These are phyloP conservation scores for Cacatua alba DNA, from an alignment of 2,113 vertebrate species.

Conservation along the genomic window DNA sequence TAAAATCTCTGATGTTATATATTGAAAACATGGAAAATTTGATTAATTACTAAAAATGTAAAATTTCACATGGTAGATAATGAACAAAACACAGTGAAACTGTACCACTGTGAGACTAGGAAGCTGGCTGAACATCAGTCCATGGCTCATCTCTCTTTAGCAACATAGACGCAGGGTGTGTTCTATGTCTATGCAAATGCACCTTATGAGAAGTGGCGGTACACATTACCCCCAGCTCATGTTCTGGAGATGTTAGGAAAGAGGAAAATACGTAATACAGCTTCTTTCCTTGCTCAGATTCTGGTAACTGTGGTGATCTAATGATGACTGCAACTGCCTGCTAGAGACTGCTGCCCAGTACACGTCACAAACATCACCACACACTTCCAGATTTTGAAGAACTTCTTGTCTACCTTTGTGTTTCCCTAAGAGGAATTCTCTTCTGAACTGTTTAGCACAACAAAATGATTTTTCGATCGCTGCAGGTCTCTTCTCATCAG, in stretches of 20 bases:
- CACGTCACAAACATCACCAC: not conserved
- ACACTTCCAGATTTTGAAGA: not conserved
- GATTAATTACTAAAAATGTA: not conserved
- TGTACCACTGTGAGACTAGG: not conserved
- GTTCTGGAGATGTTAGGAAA: not conserved
- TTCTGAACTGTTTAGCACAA: not conserved
- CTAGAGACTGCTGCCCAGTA: not conserved
- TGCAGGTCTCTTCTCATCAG: not conserved
- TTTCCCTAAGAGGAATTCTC: not conserved
- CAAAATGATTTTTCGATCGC: not conserved
- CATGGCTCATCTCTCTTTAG: not conserved
- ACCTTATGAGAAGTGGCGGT: not conserved
- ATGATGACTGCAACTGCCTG: not conserved
- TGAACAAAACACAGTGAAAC: not conserved
- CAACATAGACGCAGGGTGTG: not conserved
- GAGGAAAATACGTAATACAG: not conserved
- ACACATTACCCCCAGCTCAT: rapidly evolving
- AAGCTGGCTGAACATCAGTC: not conserved
- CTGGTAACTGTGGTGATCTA: not conserved
- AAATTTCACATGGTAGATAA: not conserved
- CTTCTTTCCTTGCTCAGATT: not conserved
- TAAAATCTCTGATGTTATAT: not conserved
- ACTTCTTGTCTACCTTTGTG: not conserved
- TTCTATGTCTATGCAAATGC: not conserved
- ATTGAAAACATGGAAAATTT: not conserved